phyloP scores from a whole-genome alignment of 2,113 vertebrate species.

The Pelusios castaneus region DNA sequence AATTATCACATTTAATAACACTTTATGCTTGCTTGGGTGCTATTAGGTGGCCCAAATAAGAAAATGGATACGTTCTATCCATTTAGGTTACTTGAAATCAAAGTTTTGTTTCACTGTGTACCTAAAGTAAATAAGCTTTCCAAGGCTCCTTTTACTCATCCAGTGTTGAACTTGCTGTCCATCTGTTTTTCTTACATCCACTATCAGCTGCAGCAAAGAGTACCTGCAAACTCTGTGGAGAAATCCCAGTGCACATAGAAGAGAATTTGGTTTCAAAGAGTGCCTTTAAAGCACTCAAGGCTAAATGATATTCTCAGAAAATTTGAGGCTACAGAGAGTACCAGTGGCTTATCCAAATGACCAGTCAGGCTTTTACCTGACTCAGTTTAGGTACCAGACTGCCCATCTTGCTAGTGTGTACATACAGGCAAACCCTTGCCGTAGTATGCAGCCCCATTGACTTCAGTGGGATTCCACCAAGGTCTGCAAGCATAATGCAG shows the following conservation, averaged over 20 bases:
- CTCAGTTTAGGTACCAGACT: neutral
- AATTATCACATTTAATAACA: neutral
- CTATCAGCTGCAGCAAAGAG: neutral
- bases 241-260: neutral
- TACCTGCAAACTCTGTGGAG: neutral
- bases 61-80: neutral
- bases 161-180: neutral
- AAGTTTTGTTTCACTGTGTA: neutral
- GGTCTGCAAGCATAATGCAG: neutral
- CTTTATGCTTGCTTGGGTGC: neutral
- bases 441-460: neutral
- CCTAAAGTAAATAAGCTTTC: neutral
- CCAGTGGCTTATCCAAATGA: neutral
- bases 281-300: neutral
- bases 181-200: neutral
- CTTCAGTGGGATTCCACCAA: neutral
- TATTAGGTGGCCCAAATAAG: neutral
- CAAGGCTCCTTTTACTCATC: neutral
- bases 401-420: neutral
- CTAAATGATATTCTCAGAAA: neutral
- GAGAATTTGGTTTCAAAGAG: neutral
- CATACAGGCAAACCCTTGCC: neutral
- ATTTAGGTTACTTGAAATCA: neutral
- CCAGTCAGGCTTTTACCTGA: neutral
- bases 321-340: neutral